Evolutionary conservation across 2,797 vertebrate genomes (phyloP).

Genomic region (Malurus splendens): DNA sequence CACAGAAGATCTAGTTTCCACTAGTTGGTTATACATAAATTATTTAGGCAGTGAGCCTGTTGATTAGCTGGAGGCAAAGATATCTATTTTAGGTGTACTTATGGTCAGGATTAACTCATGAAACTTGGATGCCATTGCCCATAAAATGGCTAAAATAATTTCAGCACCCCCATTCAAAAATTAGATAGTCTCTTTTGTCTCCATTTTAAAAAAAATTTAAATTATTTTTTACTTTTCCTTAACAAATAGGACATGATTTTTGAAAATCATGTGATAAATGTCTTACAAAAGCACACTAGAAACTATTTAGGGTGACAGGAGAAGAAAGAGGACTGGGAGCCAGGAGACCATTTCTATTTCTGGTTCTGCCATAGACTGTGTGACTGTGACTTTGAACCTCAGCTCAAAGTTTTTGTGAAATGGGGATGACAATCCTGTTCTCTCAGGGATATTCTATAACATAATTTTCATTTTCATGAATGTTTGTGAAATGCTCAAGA

Average conservation of each 20-base stretch:
- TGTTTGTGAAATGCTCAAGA: background rate
- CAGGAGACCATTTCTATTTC: conserved; percentile 61
- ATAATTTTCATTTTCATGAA: background rate
- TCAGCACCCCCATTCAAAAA: background rate
- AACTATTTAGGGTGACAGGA: conserved; percentile 46
- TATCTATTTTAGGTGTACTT: conserved; percentile 39
- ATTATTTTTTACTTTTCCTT: background rate
- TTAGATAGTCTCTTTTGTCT: background rate
- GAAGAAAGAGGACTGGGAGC: conserved; percentile 53
- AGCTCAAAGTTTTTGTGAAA: background rate
- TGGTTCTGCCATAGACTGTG: conserved; percentile 20
- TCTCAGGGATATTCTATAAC: background rate
- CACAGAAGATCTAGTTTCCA: conserved; percentile 55
- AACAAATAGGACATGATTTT: conserved; percentile 13
- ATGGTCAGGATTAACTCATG: conserved; percentile 46
- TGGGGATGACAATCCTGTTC: background rate
- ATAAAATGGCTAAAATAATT: background rate
- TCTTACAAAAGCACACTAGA: conserved; percentile 47
- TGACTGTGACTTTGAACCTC: conserved; percentile 46
- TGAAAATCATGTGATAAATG: conserved; percentile 2
- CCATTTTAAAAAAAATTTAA: background rate
- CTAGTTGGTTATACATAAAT: conserved; percentile 52
- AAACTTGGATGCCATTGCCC: background rate
- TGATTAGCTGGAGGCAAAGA: conserved; percentile 52
- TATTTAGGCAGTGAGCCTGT: conserved; percentile 53